These are phyloP conservation scores for Xestoiulus laeticollis DNA, from an alignment of 2,888 invertebrate species.

Conservation along the genomic window DNA sequence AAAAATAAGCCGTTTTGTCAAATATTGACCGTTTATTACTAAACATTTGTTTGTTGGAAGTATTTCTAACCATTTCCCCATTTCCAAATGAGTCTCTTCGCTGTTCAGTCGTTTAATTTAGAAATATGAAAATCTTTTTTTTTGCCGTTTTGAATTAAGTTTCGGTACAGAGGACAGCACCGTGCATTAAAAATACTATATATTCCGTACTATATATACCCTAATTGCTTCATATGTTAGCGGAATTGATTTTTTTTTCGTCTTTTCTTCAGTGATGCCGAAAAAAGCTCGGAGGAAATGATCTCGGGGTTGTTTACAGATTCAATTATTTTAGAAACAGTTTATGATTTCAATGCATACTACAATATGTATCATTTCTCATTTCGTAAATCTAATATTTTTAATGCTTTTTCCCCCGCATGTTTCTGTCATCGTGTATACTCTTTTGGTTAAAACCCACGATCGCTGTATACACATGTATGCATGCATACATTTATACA, in stretches of 20 bases:
- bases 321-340: conserved; percentile 26
- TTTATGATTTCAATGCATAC: background rate
- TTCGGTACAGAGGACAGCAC: background rate
- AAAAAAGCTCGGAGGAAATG: background rate
- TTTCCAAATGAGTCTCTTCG: no score
- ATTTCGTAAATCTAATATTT: conserved; percentile 6
- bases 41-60: no score
- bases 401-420: background rate
- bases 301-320: conserved; percentile 24
- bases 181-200: background rate
- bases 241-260: background rate
- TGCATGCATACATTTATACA: background rate
- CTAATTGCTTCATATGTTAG: background rate
- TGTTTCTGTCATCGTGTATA: background rate
- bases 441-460: background rate
- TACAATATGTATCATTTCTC: background rate
- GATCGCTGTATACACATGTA: background rate
- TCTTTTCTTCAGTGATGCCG: conserved; percentile 1
- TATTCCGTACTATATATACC: background rate
- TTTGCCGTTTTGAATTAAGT: no score
- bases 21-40: no score
- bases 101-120: no score
- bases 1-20: no score
- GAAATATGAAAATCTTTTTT: no score
- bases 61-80: no score